These are phyloP conservation scores for Hesperophylax magnus DNA, from an alignment of 1,140 invertebrate genomes.

Conservation along the genomic window DNA sequence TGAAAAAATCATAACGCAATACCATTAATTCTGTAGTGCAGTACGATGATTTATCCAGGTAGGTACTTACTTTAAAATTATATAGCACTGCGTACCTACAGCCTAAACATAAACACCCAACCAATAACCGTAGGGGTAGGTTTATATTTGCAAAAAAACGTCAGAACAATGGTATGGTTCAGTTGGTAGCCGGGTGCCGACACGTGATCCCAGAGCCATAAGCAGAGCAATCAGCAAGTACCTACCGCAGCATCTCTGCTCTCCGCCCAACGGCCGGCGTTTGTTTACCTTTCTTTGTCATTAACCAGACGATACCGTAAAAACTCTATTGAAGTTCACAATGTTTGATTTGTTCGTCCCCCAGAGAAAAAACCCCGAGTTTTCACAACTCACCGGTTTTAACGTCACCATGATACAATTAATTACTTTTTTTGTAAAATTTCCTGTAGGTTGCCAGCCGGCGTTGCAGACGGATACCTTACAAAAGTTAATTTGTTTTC, in stretches of 20 bases:
- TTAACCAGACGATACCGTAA: conserved; percentile 11
- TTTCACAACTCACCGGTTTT: not conserved
- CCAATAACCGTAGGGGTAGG: no score
- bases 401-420: not conserved
- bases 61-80: no score
- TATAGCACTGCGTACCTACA: no score
- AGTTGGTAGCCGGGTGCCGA: no score
- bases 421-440: not conserved
- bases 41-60: no score
- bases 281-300: conserved; percentile 13
- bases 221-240: no score
- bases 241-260: not conserved
- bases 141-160: no score
- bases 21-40: no score
- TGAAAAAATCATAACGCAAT: no score
- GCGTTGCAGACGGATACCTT: conserved; percentile 18
- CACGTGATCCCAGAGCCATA: no score
- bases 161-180: no score
- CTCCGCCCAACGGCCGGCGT: not conserved
- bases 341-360: not conserved
- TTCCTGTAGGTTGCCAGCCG: not conserved
- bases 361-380: not conserved
- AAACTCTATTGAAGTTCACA: conserved; percentile 5
- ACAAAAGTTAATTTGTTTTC: conserved; percentile 10
- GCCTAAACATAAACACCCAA: no score